Conservation (phyloP, 2,113 vertebrate species). For the Aleadryas rufinucha region DNA sequence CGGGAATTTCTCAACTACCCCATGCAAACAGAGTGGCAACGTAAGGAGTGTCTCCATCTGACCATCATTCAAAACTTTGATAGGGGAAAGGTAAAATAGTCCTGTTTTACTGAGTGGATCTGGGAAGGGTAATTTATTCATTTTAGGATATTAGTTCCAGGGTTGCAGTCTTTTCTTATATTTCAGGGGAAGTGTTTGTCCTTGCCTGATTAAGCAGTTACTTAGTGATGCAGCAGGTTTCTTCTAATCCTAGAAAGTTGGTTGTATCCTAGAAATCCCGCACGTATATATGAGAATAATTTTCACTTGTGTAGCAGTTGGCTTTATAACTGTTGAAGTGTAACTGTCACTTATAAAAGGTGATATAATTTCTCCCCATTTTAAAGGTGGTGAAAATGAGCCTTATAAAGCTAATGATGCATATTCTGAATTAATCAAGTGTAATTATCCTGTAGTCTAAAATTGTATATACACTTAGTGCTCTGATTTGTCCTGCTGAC, state of each 20-base stretch:
- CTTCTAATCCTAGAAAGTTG: background rate
- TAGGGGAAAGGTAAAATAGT: slow-evolving; percentile 77
- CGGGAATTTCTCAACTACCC: slow-evolving; percentile 95
- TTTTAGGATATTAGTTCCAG: background rate
- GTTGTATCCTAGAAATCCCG: background rate
- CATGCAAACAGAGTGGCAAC: slow-evolving; percentile 97
- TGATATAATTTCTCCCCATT: background rate
- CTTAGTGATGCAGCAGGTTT: background rate
- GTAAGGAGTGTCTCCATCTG: slow-evolving; percentile 93
- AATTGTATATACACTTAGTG: background rate
- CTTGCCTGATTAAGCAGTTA: background rate
- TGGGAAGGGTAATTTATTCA: background rate
- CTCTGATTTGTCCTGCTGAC: background rate
- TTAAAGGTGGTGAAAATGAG: background rate
- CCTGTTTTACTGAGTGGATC: background rate
- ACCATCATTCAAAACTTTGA: slow-evolving; percentile 98
- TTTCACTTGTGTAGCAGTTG: background rate
- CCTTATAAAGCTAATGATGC: background rate
- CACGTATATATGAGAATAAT: background rate
- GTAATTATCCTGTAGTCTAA: background rate
- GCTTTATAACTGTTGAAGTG: background rate
- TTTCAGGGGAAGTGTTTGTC: background rate
- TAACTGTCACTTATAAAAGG: background rate
- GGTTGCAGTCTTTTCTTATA: background rate
- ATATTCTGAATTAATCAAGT: background rate